phyloP scores from a whole-genome alignment of 2,888 invertebrate genomes.

The Heliconius ismenius region DNA sequence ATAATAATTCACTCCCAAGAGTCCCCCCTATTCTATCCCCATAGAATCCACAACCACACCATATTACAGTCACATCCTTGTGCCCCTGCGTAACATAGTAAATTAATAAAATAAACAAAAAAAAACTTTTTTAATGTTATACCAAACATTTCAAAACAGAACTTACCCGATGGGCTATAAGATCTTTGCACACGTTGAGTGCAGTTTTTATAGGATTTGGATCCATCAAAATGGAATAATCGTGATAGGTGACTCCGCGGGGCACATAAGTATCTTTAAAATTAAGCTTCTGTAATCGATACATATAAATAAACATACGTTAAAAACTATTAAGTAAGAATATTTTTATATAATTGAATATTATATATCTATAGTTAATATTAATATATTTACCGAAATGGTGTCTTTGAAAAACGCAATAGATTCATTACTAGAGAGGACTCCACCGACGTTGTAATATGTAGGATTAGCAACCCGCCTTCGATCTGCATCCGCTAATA shows the following conservation, averaged over 20 bases:
- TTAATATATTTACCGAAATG: slow-evolving; percentile 85
- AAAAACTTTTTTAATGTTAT: neutral
- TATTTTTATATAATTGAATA: no score
- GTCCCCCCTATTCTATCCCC: no score
- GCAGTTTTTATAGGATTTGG: slow-evolving; percentile 97
- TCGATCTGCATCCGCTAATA: slow-evolving; percentile 62
- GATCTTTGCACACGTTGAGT: slow-evolving; percentile 93
- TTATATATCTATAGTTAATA: no score
- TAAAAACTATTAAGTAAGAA: neutral
- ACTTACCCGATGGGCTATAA: slow-evolving; percentile 91
- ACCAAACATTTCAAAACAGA: neutral
- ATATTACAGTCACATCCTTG: no score
- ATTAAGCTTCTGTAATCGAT: slow-evolving; percentile 90
- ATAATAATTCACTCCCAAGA: no score
- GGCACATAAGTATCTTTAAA: slow-evolving; percentile 92
- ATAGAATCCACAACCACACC: no score
- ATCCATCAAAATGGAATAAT: slow-evolving; percentile 95
- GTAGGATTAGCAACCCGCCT: slow-evolving; percentile 83
- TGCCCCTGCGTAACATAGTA: no score
- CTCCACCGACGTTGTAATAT: slow-evolving; percentile 95
- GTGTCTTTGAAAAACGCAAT: slow-evolving; percentile 90
- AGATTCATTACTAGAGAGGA: slow-evolving; percentile 91
- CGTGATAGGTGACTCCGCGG: slow-evolving; percentile 92
- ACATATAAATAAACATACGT: neutral
- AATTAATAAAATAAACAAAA: neutral